Conservation (phyloP, 2,888 invertebrate species). For the Anagyrus pseudococci region DNA sequence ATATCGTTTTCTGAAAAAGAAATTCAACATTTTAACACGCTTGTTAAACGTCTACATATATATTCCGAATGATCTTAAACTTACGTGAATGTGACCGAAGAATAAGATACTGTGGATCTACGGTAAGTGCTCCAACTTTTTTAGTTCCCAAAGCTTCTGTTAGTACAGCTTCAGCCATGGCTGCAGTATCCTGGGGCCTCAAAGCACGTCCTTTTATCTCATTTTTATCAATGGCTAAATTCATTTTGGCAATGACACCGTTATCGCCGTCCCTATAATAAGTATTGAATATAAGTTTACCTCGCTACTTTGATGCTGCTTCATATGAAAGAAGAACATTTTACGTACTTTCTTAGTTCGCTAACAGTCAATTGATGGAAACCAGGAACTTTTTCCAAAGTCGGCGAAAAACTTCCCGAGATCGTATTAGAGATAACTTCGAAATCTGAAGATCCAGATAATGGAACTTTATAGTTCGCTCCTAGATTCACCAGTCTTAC, state of each 20-base stretch:
- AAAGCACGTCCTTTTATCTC: slow-evolving; percentile 57
- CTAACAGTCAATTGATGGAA: slow-evolving; percentile 75
- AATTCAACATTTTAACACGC: background rate
- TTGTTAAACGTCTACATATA: background rate
- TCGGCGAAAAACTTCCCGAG: slow-evolving; percentile 69
- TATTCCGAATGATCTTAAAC: no score
- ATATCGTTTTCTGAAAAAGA: slow-evolving; percentile 21
- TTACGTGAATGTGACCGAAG: slow-evolving; percentile 75
- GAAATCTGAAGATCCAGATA: slow-evolving; percentile 76
- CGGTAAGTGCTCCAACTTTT: slow-evolving; percentile 77
- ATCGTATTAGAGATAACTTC: slow-evolving; percentile 73
- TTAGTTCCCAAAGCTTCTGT: slow-evolving; percentile 76
- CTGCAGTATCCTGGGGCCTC: slow-evolving; percentile 52
- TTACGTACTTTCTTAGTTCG: slow-evolving; percentile 69
- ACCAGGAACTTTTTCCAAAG: slow-evolving; percentile 71
- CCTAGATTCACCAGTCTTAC: slow-evolving; percentile 79
- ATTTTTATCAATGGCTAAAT: slow-evolving; percentile 75
- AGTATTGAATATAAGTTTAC: background rate
- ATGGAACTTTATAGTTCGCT: slow-evolving; percentile 77
- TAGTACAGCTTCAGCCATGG: slow-evolving; percentile 67
- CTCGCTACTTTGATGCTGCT: background rate
- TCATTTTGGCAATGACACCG: slow-evolving; percentile 78
- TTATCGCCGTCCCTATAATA: slow-evolving; percentile 57
- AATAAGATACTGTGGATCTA: slow-evolving; percentile 82
- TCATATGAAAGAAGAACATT: background rate